These are phyloP conservation scores for Cinclus cinclus DNA, from an alignment of 2,113 vertebrate genomes.

Conservation along the genomic window DNA sequence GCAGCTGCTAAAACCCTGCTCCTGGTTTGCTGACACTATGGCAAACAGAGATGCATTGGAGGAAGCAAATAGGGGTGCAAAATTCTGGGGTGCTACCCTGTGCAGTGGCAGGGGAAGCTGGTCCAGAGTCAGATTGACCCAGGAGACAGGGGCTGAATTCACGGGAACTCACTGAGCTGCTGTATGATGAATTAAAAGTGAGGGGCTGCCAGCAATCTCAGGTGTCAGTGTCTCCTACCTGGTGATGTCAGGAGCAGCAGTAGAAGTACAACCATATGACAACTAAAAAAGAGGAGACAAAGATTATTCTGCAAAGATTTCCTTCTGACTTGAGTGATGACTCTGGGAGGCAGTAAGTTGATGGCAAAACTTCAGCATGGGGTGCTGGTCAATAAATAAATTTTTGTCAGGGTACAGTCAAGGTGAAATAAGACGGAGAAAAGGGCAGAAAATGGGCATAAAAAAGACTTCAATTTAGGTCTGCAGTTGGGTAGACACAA, in stretches of 20 bases:
- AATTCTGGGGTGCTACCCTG: neutral
- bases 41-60: rapidly evolving
- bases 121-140: neutral
- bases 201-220: neutral
- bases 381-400: neutral
- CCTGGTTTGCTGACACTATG: neutral
- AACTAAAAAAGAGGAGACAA: neutral
- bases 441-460: neutral
- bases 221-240: rapidly evolving
- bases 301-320: neutral
- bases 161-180: neutral
- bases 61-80: neutral
- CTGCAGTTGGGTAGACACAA: neutral
- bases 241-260: neutral
- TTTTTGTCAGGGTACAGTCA: neutral
- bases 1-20: neutral
- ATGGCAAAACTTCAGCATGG: neutral
- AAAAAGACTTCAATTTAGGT: neutral
- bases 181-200: neutral
- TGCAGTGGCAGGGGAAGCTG: neutral
- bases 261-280: neutral
- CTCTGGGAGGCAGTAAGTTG: neutral
- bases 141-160: neutral
- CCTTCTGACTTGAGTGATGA: neutral
- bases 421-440: neutral